Percentiles rank a stretch among this genome's conserved stretches.
These are phyloP conservation scores for Microplitis mediator DNA, from an alignment of 1,140 invertebrate species.

Conservation along the genomic window DNA sequence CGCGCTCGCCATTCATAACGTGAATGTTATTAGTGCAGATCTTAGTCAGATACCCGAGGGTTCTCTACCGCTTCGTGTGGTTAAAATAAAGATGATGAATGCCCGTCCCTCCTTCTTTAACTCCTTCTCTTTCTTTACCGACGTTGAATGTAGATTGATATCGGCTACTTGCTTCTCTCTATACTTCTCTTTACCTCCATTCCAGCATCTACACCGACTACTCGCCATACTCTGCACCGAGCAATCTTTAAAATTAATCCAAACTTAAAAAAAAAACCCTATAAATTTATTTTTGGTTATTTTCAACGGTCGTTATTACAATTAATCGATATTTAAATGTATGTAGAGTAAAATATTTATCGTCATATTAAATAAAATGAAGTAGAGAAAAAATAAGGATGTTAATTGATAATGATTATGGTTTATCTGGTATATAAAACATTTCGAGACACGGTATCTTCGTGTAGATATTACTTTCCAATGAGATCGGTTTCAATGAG, in stretches of 20 bases:
- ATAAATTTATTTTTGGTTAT: too few relatives aligned
- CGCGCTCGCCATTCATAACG: slow-evolving; percentile 35
- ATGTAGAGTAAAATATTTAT: too few relatives aligned
- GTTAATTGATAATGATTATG: too few relatives aligned
- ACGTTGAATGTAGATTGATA: slow-evolving; percentile 9
- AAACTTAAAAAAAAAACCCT: too few relatives aligned
- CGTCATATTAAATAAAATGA: too few relatives aligned
- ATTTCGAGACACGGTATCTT: not conserved
- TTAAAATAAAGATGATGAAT: slow-evolving; percentile 58
- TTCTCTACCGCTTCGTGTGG: slow-evolving; percentile 42
- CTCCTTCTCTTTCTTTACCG: not conserved
- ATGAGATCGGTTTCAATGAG: not conserved
- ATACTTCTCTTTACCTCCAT: not conserved
- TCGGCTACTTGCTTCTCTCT: slow-evolving; percentile 6
- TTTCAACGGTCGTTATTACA: too few relatives aligned
- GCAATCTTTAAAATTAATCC: too few relatives aligned
- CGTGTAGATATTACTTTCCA: not conserved
- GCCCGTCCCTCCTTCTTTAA: slow-evolving; percentile 42
- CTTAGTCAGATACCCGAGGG: slow-evolving; percentile 46
- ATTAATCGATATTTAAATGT: too few relatives aligned
- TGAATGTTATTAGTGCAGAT: slow-evolving; percentile 56
- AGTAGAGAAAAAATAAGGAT: too few relatives aligned
- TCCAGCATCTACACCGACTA: not conserved
- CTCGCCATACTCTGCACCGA: too few relatives aligned
- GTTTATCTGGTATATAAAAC: not conserved